Percentiles rank a stretch among this genome's conserved stretches.
Conservation (phyloP, 1,140 invertebrate species). For the Rhagoletis pomonella region DNA sequence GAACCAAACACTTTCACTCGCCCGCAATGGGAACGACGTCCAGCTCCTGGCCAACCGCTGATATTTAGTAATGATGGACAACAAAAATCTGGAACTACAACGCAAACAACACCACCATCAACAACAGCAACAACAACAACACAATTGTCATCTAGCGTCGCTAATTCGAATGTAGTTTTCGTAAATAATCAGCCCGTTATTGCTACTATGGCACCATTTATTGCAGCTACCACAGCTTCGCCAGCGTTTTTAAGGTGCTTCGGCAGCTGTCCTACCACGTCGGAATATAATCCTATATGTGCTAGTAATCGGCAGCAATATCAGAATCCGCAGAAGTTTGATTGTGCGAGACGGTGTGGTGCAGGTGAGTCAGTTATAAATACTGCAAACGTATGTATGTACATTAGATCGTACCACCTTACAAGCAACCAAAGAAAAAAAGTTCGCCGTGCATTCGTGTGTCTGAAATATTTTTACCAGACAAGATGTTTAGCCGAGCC, state of each 20-base stretch:
- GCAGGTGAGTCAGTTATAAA: constrained; percentile 72
- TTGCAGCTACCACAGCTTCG: constrained; percentile 61
- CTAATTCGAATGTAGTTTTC: constrained; percentile 58
- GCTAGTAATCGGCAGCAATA: constrained; percentile 80
- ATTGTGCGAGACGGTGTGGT: constrained; percentile 79
- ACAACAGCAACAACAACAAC: neutral
- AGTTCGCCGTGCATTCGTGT: too few species aligned
- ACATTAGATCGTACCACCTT: too few species aligned
- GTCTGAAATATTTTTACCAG: too few species aligned
- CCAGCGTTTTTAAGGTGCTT: constrained; percentile 73
- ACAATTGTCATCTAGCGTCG: neutral
- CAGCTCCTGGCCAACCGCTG: neutral
- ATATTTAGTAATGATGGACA: constrained; percentile 26
- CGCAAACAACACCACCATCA: neutral
- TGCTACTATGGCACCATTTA: constrained; percentile 63
- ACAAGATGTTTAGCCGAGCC: too few species aligned
- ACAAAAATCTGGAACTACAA: neutral
- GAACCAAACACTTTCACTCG: neutral
- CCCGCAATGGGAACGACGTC: neutral
- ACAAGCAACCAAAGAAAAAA: too few species aligned
- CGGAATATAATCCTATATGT: constrained; percentile 83
- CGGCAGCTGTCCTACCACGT: constrained; percentile 75
- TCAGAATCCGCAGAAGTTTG: constrained; percentile 77
- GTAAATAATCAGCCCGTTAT: constrained; percentile 64
- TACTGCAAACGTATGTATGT: neutral